Evolutionary conservation across 2,888 invertebrate genomes (phyloP), one percentile per base, ranked within the genome.

Genomic region (Sphaerophoria rueppellii): DNA sequence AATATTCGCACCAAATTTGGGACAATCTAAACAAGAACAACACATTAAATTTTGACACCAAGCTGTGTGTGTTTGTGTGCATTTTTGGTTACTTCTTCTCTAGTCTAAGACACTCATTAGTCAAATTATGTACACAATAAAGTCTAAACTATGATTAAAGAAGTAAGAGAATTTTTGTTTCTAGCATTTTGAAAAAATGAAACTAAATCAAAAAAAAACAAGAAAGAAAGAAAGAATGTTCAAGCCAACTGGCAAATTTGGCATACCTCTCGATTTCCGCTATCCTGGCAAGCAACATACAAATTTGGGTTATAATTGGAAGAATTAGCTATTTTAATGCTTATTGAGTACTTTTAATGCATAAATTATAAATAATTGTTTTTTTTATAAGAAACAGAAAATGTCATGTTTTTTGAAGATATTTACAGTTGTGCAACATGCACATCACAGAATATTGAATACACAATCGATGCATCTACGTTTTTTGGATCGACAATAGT

Each of bases 1-100:
- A 99, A 93, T 91, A 99, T 99, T 90, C 99, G 95, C 89, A 99
- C 99, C 92, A 99, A 93, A 92, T 99, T 99, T 80, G 99, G 99
- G 88, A 99, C 99, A 92, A 99, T 96, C 99, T 99, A 94, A 71
- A 80, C 55, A 67, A 60, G 34, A 82, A 70, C 35, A 58, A 55
- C 40, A 52, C 4, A 9, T 5, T 32, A 24, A 40, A 6, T 40
- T 37, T 37, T 4, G 7, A 55, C 4, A 4, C 37, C 6, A 54
- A 14, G n/a, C 0, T 46, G 0, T 46, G 5, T 14, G 14, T 14
- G 14, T 16, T 50, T 35, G 11, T 37, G 35, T 6, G 6, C n/a
- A n/a, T n/a, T n/a, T n/a, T n/a, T n/a, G n/a, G n/a, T n/a, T n/a
- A n/a, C 7, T 50, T 58, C 14, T 63, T 54, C 9, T 32, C 14